phyloP scores from a whole-genome alignment of 2,113 vertebrate genomes.

The Stigmatopora nigra region DNA sequence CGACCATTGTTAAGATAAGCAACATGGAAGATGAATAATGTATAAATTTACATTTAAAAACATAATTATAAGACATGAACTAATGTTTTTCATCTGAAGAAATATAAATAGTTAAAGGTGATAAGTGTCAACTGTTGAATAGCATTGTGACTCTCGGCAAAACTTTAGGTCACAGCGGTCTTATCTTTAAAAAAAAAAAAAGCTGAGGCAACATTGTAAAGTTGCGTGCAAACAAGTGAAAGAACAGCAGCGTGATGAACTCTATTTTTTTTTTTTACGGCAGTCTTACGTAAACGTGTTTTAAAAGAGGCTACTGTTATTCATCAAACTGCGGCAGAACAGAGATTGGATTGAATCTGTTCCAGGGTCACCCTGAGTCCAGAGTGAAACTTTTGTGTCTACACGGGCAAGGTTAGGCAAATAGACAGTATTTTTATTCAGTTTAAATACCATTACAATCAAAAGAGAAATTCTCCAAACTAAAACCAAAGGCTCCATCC shows the following conservation, averaged over 20 bases:
- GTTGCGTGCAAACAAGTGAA: constrained; percentile 7
- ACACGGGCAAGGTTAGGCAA: too few relatives aligned
- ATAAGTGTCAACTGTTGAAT: too few relatives aligned
- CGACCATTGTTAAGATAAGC: too few relatives aligned
- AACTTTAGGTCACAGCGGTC: neutral
- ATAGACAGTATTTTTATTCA: too few relatives aligned
- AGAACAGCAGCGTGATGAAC: neutral
- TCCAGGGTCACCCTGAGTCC: neutral
- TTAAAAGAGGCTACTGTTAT: constrained; percentile 6
- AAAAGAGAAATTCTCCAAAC: neutral
- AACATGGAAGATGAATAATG: too few relatives aligned
- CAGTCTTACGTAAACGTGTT: neutral
- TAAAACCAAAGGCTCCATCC: neutral
- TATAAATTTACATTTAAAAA: too few relatives aligned
- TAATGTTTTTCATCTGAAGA: too few relatives aligned
- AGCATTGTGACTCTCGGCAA: too few relatives aligned
- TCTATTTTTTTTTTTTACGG: neutral
- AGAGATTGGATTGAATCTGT: neutral
- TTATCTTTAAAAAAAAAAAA: neutral
- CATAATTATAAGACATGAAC: too few relatives aligned
- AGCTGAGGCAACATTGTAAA: constrained; percentile 1
- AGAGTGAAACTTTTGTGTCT: neutral
- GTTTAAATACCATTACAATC: too few relatives aligned
- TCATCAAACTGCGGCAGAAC: constrained; percentile 3
- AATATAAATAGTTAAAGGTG: too few relatives aligned